phyloP scores from a whole-genome alignment of 2,888 invertebrate species.

The Rhamnusium bicolor region DNA sequence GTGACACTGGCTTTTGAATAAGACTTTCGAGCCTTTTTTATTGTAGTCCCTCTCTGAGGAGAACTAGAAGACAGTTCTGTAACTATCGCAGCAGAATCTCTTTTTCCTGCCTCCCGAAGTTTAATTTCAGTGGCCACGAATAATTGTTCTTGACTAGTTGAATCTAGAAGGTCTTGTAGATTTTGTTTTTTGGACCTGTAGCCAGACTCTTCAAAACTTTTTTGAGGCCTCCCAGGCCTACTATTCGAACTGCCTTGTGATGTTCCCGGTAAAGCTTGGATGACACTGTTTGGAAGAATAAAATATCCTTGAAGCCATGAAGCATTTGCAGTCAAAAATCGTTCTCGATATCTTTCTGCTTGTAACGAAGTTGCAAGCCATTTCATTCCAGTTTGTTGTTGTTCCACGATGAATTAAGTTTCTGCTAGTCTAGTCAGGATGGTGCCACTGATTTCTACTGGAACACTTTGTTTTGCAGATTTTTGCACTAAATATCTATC shows the following conservation, averaged over 20 bases:
- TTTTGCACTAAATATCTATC: no score
- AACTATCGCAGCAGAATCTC: not conserved
- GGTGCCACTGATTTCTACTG: no score
- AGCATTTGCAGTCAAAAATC: no score
- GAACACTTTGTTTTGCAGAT: no score
- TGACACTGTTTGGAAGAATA: conserved; percentile 2
- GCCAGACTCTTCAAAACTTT: not conserved
- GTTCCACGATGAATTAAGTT: no score
- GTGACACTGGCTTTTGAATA: not conserved
- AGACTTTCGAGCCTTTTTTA: not conserved
- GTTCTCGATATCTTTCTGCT: no score
- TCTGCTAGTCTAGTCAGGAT: no score
- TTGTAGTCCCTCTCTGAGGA: not conserved
- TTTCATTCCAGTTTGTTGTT: no score
- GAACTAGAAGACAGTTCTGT: not conserved
- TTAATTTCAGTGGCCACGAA: not conserved
- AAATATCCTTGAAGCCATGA: no score
- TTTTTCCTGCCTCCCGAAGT: conserved; percentile 1
- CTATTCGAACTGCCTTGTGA: no score
- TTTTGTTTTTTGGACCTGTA: not conserved
- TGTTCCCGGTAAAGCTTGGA: not conserved
- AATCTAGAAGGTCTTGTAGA: not conserved
- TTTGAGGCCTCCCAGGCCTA: not conserved
- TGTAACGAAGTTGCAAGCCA: no score
- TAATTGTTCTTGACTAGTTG: not conserved